A percentile compares a stretch with the other conserved stretches of the same genome.
Evolutionary conservation across 2,797 vertebrate genomes (phyloP).

Genomic region (Eutrigla gurnardus): DNA sequence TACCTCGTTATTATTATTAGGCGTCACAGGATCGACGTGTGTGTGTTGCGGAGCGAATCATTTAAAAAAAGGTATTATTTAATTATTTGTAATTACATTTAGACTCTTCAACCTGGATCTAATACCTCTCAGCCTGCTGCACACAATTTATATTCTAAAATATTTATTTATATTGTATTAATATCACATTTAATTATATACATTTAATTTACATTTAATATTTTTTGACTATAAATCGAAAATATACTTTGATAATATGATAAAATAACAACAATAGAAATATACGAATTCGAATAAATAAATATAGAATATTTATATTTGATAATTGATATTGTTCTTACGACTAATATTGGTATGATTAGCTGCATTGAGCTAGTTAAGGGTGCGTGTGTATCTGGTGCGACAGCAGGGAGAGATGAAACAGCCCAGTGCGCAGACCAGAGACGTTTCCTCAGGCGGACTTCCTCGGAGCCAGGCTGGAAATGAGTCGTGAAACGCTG

Average conservation of each 20-base stretch:
- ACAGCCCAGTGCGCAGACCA: constrained; percentile 25
- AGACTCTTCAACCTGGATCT: neutral
- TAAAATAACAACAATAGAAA: neutral
- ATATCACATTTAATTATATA: too few species aligned
- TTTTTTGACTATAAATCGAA: neutral
- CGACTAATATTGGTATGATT: too few species aligned
- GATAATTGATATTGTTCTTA: too few species aligned
- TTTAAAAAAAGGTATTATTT: neutral
- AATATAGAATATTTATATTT: neutral
- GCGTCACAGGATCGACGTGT: neutral
- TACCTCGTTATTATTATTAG: neutral
- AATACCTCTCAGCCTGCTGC: fast-evolving
- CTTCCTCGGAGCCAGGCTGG: constrained; percentile 46
- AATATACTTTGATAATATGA: neutral
- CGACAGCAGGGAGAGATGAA: constrained; percentile 45
- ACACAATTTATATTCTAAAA: neutral
- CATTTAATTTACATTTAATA: neutral
- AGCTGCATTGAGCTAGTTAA: neutral
- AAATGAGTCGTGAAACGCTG: constrained; percentile 61
- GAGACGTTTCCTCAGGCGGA: constrained; percentile 42
- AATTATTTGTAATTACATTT: neutral
- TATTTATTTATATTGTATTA: neutral
- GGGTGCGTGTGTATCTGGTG: constrained; percentile 10
- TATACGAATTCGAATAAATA: neutral
- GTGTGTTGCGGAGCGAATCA: neutral